Conservation (phyloP, 1,140 invertebrate genomes). For the Holcopasites calliopsidis region DNA sequence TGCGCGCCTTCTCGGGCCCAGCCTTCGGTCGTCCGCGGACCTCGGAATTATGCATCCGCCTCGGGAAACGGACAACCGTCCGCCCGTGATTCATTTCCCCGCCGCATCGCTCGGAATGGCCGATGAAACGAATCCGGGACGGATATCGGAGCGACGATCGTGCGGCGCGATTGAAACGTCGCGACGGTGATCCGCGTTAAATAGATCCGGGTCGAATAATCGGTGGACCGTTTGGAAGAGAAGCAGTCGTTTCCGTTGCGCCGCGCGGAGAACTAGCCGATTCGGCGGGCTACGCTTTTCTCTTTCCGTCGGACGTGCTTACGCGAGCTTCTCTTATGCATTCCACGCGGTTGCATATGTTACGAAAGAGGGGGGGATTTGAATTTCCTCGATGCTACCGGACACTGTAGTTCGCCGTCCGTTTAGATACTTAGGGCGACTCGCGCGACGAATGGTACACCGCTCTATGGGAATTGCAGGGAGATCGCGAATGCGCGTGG, state of each 20-base stretch:
- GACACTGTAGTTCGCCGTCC: too few relatives aligned
- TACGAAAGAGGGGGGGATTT: not conserved
- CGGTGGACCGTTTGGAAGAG: not conserved
- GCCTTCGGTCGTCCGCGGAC: not conserved
- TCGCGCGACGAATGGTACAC: constrained; percentile 28
- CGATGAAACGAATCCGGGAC: constrained; percentile 3
- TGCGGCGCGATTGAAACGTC: constrained; percentile 25
- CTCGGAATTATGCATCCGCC: constrained; percentile 65
- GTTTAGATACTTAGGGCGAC: too few relatives aligned
- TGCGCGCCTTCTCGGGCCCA: constrained; percentile 27
- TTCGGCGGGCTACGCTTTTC: not conserved
- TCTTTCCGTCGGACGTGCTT: not conserved
- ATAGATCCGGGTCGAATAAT: constrained; percentile 6
- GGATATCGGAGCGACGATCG: constrained; percentile 19
- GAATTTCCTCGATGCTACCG: not conserved
- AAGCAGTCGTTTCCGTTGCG: constrained; percentile 5
- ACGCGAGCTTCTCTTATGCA: constrained; percentile 7
- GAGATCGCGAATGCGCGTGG: constrained; percentile 24
- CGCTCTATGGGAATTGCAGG: too few relatives aligned
- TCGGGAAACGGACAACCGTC: not conserved
- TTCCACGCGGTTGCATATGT: not conserved
- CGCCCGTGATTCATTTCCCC: constrained; percentile 59
- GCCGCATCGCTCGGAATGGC: not conserved
- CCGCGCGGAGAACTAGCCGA: not conserved
- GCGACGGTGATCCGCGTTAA: constrained; percentile 8